Evolutionary conservation across 2,888 invertebrate genomes (phyloP).

Genomic region (Caenorhabditis japonica): DNA sequence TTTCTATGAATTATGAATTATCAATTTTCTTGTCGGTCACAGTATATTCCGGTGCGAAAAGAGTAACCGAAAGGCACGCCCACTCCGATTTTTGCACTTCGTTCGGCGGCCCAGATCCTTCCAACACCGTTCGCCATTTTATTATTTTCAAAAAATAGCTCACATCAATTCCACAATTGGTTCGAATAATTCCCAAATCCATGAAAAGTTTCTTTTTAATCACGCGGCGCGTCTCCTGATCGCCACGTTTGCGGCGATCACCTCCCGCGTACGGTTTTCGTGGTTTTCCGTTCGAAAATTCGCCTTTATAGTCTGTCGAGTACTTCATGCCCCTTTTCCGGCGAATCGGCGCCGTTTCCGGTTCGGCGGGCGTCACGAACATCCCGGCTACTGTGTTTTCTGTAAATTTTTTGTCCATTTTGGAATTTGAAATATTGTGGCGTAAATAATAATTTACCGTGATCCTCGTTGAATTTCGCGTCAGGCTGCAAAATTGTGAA

Average conservation of each 20-base stretch:
- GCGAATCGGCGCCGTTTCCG: not conserved
- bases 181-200: constrained; percentile 46
- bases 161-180: constrained; percentile 51
- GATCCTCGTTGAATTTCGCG: constrained; percentile 10
- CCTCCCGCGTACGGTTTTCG: constrained; percentile 27
- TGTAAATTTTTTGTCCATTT: not conserved
- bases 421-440: no score
- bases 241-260: constrained; percentile 17
- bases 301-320: no score
- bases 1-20: no score
- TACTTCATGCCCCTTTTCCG: not conserved
- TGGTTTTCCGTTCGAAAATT: constrained; percentile 2
- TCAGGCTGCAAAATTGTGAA: constrained; percentile 33
- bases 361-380: constrained; percentile 2
- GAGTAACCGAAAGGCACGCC: no score
- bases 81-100: no score
- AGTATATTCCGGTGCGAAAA: no score
- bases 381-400: constrained; percentile 9
- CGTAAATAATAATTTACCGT: no score
- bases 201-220: constrained; percentile 52
- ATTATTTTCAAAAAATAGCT: not conserved
- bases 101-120: no score
- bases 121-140: not conserved
- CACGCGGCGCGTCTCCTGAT: constrained; percentile 21
- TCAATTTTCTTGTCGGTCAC: no score